Conservation (phyloP, 23 tunicate species). For the Oikopleura dioica region DNA sequence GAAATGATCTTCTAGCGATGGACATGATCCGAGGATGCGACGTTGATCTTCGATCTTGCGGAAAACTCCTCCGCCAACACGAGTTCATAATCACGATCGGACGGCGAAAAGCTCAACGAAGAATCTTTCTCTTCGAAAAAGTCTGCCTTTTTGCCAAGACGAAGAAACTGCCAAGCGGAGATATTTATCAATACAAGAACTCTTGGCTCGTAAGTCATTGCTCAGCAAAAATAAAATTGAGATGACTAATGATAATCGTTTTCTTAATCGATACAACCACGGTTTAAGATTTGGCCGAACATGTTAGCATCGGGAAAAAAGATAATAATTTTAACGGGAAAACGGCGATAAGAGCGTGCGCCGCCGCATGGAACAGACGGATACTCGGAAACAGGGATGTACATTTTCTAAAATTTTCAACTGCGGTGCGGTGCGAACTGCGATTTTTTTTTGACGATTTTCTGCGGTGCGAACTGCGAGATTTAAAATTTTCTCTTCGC, state of each 20-base stretch:
- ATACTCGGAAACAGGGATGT: no score
- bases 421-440: no score
- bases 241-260: not conserved
- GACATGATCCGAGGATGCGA: constrained; percentile 74
- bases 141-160: constrained; percentile 67
- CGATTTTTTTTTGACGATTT: no score
- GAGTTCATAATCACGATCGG: constrained; percentile 54
- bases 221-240: not conserved
- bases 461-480: no score
- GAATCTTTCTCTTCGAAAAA: constrained; percentile 82
- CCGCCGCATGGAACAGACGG: no score
- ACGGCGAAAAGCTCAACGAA: constrained; percentile 39
- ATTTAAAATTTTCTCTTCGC: no score
- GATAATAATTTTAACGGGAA: no score
- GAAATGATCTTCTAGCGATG: constrained; percentile 92
- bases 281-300: no score
- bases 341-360: no score
- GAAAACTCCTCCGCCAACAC: constrained; percentile 78
- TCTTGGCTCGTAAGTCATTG: constrained; percentile 40
- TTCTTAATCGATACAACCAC: not conserved
- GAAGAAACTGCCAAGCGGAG: constrained; percentile 49
- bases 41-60: constrained; percentile 79
- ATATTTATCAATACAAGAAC: constrained; percentile 74
- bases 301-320: no score
- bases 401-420: no score